Evolutionary conservation across 2,888 invertebrate species (phyloP).

Genomic region (Dioctria rufipes): DNA sequence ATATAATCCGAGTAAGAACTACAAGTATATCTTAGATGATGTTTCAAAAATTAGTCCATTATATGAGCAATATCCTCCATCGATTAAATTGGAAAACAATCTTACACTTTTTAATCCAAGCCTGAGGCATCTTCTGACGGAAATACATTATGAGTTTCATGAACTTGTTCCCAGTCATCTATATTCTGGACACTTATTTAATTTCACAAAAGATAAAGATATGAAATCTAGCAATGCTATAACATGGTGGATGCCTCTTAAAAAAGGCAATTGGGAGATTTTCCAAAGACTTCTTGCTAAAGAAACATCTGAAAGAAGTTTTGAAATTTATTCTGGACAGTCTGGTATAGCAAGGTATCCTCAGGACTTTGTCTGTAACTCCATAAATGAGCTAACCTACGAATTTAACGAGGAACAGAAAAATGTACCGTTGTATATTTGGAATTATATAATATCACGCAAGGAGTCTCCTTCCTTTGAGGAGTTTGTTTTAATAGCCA

Average conservation of each 20-base stretch:
- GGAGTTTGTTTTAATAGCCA: slow-evolving; percentile 28
- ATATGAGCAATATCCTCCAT: too few relatives aligned
- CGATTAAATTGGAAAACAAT: background rate
- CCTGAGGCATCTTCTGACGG: background rate
- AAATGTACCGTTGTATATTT: slow-evolving; percentile 21
- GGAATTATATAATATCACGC: slow-evolving; percentile 8
- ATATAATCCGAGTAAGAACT: slow-evolving; percentile 27
- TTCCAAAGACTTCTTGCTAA: background rate
- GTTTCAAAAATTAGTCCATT: background rate
- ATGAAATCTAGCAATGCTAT: background rate
- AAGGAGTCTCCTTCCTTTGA: background rate
- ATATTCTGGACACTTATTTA: background rate
- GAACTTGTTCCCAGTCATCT: background rate
- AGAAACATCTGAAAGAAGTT: background rate
- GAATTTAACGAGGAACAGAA: background rate
- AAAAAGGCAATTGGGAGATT: slow-evolving; percentile 9
- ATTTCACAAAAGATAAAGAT: background rate
- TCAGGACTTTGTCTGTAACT: background rate
- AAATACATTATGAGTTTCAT: background rate
- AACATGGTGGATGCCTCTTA: slow-evolving; percentile 16
- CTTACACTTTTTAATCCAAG: background rate
- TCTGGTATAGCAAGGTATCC: slow-evolving; percentile 1
- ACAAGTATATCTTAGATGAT: background rate
- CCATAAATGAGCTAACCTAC: background rate
- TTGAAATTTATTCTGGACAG: slow-evolving; percentile 3